Base-by-base conservation (phyloP, 64 coral and sea anemone genomes). In the Montipora foliosa region DNA sequence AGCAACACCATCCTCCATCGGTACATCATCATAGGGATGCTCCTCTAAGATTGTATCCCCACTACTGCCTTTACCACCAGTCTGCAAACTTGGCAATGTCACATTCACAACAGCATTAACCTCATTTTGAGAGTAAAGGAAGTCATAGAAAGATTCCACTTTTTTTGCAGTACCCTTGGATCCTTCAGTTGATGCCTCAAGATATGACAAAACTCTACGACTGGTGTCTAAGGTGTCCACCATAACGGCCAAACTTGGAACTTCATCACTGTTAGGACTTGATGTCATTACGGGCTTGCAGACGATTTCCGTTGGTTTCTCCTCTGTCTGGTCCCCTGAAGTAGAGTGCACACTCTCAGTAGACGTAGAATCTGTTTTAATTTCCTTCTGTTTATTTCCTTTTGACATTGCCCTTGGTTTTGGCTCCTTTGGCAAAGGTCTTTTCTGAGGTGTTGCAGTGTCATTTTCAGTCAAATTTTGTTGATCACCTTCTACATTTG, bases 121-220 rank as follows among this genome's bases (percentile, higher is more conserved):
- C 47, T 21, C 92, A 8, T 66, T 57, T 13, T 49, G 15, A 79
- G 92, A 93, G 78, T 93, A 93, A 8, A 93, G 74, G 44, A 79
- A 93, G 51, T 93, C 92, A 93, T 93, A 93, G 78, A 93, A 93
- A 6, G 92, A 93, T 69, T 88, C 67, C 19, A 73, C 92, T 61
- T 77, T 69, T 59, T 73, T 85, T 2, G 9, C 77, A 4, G 16
- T 50, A 47, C 79, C 48, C 4, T 14, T 66, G 22, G 67, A 22
- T 4, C 25, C 67, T 6, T 76, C 75, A 17, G 84, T 7, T 19
- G 92, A 87, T n/a, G 67, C 92, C 21, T 93, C 92, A 60, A 88
- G 49, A 14, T 88, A 80, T 79, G 92, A 93, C 5, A 93, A 67
- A 8, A 87, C 58, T 44, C 83, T 93, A 8, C 92, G 92, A n/a